These are phyloP conservation scores for Endotricha flammealis DNA, from an alignment of 2,888 invertebrate genomes.

Conservation along the genomic window DNA sequence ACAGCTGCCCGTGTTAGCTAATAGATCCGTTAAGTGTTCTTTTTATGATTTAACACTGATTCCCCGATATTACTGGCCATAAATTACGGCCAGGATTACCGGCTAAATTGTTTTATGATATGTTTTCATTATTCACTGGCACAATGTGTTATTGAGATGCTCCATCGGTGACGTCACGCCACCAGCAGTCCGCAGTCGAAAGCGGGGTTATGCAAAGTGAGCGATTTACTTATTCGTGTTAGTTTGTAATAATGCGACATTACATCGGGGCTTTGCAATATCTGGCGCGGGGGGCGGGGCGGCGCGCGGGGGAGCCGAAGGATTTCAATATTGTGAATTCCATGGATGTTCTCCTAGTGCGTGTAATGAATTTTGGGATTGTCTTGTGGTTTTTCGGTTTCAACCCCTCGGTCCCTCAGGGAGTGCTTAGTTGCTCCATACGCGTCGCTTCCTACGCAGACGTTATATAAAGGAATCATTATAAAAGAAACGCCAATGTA, in stretches of 20 bases:
- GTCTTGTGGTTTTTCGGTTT: constrained; percentile 71
- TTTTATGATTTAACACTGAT: constrained; percentile 74
- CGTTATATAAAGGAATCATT: constrained; percentile 33
- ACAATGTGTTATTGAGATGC: constrained; percentile 25
- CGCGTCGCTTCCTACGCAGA: constrained; percentile 28
- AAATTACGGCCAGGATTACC: constrained; percentile 62
- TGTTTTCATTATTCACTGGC: constrained; percentile 52
- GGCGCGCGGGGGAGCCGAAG: constrained; percentile 32
- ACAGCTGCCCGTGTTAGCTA: constrained; percentile 64
- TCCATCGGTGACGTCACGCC: constrained; percentile 26
- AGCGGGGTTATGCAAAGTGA: constrained; percentile 34
- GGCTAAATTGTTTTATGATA: constrained; percentile 70
- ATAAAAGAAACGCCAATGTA: constrained; percentile 32
- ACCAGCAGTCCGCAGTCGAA: constrained; percentile 5
- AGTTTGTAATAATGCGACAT: constrained; percentile 48
- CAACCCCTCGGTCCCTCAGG: constrained; percentile 44
- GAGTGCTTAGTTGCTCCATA: constrained; percentile 50
- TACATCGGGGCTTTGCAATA: constrained; percentile 47
- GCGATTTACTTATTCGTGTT: constrained; percentile 57
- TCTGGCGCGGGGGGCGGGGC: constrained; percentile 29
- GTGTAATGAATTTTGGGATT: constrained; percentile 76
- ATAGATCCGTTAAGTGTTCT: constrained; percentile 65
- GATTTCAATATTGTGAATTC: constrained; percentile 78
- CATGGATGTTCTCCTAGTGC: constrained; percentile 61
- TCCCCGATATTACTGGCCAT: constrained; percentile 62